Evolutionary conservation across 2,797 vertebrate species (phyloP).

Genomic region (Enteromius treurensis): DNA sequence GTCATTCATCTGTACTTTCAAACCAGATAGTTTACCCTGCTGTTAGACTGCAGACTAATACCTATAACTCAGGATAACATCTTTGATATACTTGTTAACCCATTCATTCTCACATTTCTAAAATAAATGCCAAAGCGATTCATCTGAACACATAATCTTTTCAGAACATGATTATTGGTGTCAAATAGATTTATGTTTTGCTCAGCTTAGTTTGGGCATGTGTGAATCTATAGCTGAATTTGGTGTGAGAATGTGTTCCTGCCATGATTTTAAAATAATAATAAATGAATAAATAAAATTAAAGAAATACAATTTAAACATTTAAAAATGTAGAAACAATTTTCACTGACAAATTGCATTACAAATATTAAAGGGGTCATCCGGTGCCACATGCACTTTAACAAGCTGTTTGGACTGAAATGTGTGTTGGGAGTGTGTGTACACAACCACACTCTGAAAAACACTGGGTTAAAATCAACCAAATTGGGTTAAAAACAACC

Average conservation of each 20-base stretch:
- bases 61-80: background rate
- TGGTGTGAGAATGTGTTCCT: background rate
- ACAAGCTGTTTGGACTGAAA: too few species aligned
- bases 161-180: background rate
- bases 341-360: background rate
- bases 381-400: too few species aligned
- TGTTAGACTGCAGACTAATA: slow-evolving; percentile 28
- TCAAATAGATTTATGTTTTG: background rate
- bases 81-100: slow-evolving; percentile 6
- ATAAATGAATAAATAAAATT: background rate
- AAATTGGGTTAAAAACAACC: too few species aligned
- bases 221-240: background rate
- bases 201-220: background rate
- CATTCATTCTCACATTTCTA: slow-evolving; percentile 6
- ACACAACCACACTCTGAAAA: too few species aligned
- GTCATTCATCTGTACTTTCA: slow-evolving; percentile 25
- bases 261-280: too few species aligned
- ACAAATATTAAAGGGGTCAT: too few species aligned
- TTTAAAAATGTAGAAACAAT: background rate
- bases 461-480: too few species aligned
- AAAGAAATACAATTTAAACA: too few species aligned
- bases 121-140: slow-evolving; percentile 10
- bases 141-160: background rate
- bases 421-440: too few species aligned
- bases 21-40: slow-evolving; percentile 11